phyloP scores from a whole-genome alignment of 2,113 vertebrate genomes.

The Lophura nycthemera region DNA sequence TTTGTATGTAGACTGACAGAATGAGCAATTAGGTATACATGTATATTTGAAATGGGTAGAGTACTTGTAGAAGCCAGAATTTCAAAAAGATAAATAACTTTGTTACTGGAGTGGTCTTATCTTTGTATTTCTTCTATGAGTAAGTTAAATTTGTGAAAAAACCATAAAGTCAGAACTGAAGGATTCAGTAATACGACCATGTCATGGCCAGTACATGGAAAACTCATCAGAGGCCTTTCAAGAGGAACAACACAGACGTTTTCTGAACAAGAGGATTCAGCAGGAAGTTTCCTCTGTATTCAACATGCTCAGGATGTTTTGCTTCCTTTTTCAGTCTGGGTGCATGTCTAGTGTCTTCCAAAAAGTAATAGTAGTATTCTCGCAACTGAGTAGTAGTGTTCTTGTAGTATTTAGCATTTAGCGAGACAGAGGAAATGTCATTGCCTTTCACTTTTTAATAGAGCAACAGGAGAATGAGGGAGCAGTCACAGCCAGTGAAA shows the following conservation, averaged over 20 bases:
- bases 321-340: neutral
- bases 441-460: neutral
- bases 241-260: neutral
- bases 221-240: neutral
- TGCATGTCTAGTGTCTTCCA: neutral
- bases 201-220: neutral
- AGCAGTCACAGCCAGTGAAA: neutral
- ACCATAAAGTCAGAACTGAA: neutral
- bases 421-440: neutral
- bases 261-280: neutral
- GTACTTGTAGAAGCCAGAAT: neutral
- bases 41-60: neutral
- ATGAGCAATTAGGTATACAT: neutral
- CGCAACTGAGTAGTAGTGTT: neutral
- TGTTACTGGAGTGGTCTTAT: neutral
- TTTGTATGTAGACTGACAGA: neutral
- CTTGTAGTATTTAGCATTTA: neutral
- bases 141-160: neutral
- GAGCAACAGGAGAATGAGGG: neutral
- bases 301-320: neutral
- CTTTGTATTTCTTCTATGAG: neutral
- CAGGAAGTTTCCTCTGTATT: neutral
- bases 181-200: neutral
- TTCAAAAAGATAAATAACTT: neutral
- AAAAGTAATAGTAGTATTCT: neutral